Evolutionary conservation across 2,797 vertebrate species (phyloP).

Genomic region (Gymnoscopelus microlampas): DNA sequence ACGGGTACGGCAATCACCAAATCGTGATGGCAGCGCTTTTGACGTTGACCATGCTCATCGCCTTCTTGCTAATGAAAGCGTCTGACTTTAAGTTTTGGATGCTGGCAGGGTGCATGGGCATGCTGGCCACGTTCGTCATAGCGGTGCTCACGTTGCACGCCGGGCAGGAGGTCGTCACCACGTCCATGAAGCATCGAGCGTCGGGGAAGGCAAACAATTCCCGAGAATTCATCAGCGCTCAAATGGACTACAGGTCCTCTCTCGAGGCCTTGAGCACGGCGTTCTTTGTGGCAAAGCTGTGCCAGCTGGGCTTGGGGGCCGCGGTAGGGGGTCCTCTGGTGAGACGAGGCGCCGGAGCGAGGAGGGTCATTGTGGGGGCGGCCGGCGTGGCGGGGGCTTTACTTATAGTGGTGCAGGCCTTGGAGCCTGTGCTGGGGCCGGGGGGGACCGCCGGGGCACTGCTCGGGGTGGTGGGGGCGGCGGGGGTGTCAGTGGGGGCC

Average conservation of each 20-base stretch:
- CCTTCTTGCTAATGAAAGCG: conserved; percentile 46
- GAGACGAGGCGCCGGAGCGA: conserved; percentile 44
- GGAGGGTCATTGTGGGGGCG: conserved; percentile 56
- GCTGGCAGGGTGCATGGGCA: conserved; percentile 66
- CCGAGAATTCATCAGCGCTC: conserved; percentile 23
- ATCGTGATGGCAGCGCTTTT: conserved; percentile 55
- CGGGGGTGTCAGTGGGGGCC: conserved; percentile 60
- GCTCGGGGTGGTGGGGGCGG: conserved; percentile 62
- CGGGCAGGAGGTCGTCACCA: conserved; percentile 41
- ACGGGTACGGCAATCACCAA: conserved; percentile 63
- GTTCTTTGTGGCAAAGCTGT: conserved; percentile 61
- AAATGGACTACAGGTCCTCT: conserved; percentile 44
- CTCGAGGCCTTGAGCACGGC: conserved; percentile 59
- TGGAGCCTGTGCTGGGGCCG: conserved; percentile 42
- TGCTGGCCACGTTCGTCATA: conserved; percentile 60
- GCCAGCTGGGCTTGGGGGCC: conserved; percentile 64
- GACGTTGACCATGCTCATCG: conserved; percentile 44
- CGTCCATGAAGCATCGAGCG: conserved; percentile 32
- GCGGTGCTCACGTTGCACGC: conserved; percentile 69
- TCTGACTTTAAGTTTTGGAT: conserved; percentile 72
- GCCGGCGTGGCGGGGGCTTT: conserved; percentile 45
- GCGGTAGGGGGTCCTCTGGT: conserved; percentile 62
- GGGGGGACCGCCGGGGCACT: conserved; percentile 61
- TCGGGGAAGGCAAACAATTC: conserved; percentile 18
- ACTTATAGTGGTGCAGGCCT: conserved; percentile 36